Conservation (phyloP, 1,140 invertebrate genomes). For the Brachionus sp. region DNA sequence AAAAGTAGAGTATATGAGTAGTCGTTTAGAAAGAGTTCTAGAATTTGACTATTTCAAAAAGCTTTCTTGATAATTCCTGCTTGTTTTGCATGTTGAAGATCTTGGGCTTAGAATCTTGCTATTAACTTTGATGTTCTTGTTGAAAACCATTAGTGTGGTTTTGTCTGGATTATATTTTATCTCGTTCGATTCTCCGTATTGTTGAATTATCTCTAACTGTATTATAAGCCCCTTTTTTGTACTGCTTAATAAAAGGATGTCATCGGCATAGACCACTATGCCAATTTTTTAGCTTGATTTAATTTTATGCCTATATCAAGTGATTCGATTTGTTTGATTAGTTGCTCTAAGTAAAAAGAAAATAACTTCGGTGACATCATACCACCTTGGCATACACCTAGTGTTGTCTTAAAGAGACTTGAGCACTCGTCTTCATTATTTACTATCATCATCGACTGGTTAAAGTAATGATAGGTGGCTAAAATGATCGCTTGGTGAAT, state of each 20-base stretch:
- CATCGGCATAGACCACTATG: too few species aligned
- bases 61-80: too few species aligned
- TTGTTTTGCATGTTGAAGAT: too few species aligned
- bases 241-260: neutral
- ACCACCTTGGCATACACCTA: neutral
- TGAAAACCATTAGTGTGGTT: neutral
- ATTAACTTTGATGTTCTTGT: too few species aligned
- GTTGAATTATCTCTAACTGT: neutral
- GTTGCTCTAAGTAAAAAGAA: too few species aligned
- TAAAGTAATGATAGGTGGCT: neutral
- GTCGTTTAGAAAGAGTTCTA: too few species aligned
- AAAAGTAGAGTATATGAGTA: too few species aligned
- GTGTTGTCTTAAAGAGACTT: neutral
- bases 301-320: too few species aligned
- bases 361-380: constrained; percentile 1
- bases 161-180: neutral
- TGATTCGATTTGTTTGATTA: neutral
- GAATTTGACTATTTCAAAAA: too few species aligned
- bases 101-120: too few species aligned
- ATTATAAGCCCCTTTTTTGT: neutral
- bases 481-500: neutral
- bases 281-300: too few species aligned
- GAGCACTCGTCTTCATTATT: neutral
- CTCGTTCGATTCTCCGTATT: neutral
- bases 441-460: neutral